Base-by-base conservation (phyloP, 2,113 vertebrate genomes). In the Labeo catla region DNA sequence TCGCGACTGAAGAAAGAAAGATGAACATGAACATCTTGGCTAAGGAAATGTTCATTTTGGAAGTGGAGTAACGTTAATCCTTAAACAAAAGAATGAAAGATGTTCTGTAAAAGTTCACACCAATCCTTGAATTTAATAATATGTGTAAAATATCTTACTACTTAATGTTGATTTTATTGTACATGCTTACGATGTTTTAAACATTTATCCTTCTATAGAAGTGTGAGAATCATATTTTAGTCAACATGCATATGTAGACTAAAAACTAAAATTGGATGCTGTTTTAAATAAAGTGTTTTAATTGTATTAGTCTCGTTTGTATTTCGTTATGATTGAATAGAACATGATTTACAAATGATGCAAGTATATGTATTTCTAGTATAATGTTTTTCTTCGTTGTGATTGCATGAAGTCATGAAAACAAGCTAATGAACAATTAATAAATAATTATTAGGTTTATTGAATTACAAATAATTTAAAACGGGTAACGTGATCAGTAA, bases 391-490 rank as follows among this genome's bases (percentile, higher is more conserved):
- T 45, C 16, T 45, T 45, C 4, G 15, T 34, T 57, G 28, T 78
- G 76, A 8, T 52, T 21, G 76, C 5, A 21, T 36, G 28, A 19
- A 78, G 50, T 54, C 36, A 65, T 68, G n/a, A 68, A 86, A 47
- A 76, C 43, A 63, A 50, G 23, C 59, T 23, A 68, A 85, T 43
- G 45, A 78, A 85, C 84, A 21, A 80, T 57, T 79, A 95, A 97
- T 98, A 99, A 98, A 98, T 98, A 98, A 96, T 96, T 94, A 96
- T 97, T 93, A 92, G 94, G 96, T 98, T 98, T 99, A 98, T 98
- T 99, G 95, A 96, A 96, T 97, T 95, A 96, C 96, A 97, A 96
- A 99, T 99, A 99, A 99, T 96, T 99, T 99, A 99, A 98, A 96
- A 98, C 97, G 95, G 96, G 95, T 96, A 98, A 97, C 98, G 96